These are phyloP conservation scores for Trochalopteron elliotii DNA, from an alignment of 2,113 vertebrate genomes.

Conservation along the genomic window DNA sequence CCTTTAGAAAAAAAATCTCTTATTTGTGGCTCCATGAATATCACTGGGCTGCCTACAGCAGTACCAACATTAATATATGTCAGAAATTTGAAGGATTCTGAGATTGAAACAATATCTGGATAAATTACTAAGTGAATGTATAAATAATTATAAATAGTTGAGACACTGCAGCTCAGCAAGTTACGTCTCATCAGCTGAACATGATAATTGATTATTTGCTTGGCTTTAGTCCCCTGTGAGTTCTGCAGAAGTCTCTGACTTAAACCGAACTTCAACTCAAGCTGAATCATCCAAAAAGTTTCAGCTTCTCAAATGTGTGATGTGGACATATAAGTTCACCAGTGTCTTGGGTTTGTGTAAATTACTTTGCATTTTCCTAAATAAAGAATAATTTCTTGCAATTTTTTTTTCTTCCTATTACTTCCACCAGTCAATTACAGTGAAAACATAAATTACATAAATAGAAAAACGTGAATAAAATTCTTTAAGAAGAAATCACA, in stretches of 20 bases:
- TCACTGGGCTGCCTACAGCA: background rate
- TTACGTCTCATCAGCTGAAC: background rate
- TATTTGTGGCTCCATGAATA: background rate
- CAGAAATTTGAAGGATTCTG: background rate
- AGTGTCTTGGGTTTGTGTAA: background rate
- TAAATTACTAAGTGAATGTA: background rate
- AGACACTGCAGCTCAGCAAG: background rate
- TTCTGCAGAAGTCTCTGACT: background rate
- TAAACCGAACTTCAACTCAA: background rate
- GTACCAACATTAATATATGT: constrained; percentile 9
- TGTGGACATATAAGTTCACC: background rate
- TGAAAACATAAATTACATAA: background rate
- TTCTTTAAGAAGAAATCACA: background rate
- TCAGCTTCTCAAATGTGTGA: background rate
- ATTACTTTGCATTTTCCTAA: background rate
- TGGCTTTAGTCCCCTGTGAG: background rate
- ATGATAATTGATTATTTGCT: background rate
- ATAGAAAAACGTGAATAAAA: background rate
- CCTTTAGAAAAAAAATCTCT: background rate
- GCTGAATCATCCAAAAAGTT: background rate
- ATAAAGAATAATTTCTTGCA: background rate
- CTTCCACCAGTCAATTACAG: background rate
- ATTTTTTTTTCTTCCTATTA: background rate
- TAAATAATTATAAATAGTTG: background rate
- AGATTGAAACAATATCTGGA: background rate